These are phyloP conservation scores for Uropetala carovei DNA, from an alignment of 2,888 invertebrate genomes.

Conservation along the genomic window DNA sequence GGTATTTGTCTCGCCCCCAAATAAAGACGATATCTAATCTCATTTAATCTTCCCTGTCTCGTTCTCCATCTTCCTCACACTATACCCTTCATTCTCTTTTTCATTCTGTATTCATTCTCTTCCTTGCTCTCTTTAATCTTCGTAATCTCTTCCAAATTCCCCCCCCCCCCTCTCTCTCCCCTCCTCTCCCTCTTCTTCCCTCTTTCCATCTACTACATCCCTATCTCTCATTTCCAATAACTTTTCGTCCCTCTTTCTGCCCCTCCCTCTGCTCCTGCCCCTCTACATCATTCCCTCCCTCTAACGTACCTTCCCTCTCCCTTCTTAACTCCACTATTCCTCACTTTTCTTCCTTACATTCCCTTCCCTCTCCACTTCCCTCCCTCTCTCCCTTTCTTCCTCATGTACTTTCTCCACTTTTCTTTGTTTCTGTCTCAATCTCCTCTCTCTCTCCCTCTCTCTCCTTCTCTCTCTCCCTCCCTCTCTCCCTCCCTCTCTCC, in stretches of 20 bases:
- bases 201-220: background rate
- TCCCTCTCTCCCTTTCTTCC: background rate
- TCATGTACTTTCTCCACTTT: background rate
- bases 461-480: background rate
- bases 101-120: background rate
- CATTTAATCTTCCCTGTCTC: too few species aligned
- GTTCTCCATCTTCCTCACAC: too few species aligned
- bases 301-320: background rate
- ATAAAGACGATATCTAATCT: too few species aligned
- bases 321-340: background rate
- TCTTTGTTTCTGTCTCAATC: background rate
- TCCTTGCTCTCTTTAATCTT: background rate
- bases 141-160: too few species aligned
- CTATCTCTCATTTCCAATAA: too few species aligned
- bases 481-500: background rate
- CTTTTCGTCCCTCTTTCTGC: background rate
- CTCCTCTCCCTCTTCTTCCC: background rate
- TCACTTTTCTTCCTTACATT: background rate
- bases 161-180: background rate
- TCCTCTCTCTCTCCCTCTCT: background rate
- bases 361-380: background rate
- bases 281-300: background rate
- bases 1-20: too few species aligned
- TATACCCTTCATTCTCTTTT: too few species aligned
- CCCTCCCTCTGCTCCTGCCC: too few species aligned